phyloP scores from a whole-genome alignment of 2,113 vertebrate species.

The Furnarius figulus region DNA sequence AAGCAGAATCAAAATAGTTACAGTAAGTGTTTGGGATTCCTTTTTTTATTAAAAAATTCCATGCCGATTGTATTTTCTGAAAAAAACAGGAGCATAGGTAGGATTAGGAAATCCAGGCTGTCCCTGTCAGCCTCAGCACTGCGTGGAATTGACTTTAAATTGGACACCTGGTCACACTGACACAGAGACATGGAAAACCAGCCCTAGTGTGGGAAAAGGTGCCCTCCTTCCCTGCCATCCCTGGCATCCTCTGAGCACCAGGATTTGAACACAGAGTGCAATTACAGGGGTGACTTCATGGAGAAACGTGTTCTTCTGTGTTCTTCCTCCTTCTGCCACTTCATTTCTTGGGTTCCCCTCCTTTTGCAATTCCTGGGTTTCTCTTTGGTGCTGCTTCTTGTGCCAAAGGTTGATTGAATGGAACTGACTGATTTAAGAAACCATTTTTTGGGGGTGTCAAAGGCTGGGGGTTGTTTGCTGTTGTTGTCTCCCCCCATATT shows the following conservation, averaged over 20 bases:
- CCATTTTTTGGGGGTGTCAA: neutral
- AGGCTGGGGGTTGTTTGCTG: neutral
- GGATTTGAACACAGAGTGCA: neutral
- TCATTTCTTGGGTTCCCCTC: neutral
- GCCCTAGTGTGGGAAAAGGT: neutral
- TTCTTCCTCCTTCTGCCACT: neutral
- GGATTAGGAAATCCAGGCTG: constrained; percentile 56
- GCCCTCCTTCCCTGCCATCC: neutral
- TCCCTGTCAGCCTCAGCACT: neutral
- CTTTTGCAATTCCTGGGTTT: neutral
- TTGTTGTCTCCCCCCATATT: neutral
- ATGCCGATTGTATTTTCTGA: constrained; percentile 49
- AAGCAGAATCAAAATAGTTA: constrained; percentile 63
- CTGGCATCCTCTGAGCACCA: fast-evolving
- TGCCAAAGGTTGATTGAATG: no score
- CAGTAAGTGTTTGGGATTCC: constrained; percentile 75
- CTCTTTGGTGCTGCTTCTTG: neutral
- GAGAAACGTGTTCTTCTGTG: fast-evolving
- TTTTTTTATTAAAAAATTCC: constrained; percentile 81
- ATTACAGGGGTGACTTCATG: neutral
- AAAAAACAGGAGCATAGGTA: constrained; percentile 32
- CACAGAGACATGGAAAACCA: neutral
- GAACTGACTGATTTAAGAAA: neutral
- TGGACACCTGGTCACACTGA: neutral
- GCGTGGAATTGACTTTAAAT: constrained; percentile 6